Evolutionary conservation across 2,888 invertebrate species (phyloP).

Genomic region (Chaetogeoica ovagalla): DNA sequence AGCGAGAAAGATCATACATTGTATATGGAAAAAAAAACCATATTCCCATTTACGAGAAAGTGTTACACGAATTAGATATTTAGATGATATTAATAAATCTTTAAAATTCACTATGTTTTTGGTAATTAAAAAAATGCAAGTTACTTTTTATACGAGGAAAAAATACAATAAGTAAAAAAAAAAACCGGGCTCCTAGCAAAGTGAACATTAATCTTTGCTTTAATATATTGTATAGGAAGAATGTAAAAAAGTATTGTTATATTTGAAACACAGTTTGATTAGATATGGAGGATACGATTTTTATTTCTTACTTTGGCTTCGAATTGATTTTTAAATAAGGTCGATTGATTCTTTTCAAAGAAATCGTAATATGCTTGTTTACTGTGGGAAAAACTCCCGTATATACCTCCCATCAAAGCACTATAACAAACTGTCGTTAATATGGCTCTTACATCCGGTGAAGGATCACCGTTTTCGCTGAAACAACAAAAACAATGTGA

Average conservation of each 20-base stretch:
- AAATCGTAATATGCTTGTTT: constrained; percentile 45
- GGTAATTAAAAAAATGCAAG: too few species aligned
- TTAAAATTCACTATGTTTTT: too few species aligned
- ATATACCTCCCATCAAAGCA: constrained; percentile 22
- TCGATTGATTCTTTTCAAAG: constrained; percentile 41
- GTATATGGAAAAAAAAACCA: too few species aligned
- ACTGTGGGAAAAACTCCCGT: constrained; percentile 38
- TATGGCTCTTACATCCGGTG: constrained; percentile 31
- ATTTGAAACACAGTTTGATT: background rate
- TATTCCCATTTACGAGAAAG: too few species aligned
- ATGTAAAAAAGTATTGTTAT: background rate
- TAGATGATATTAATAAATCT: too few species aligned
- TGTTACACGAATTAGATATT: too few species aligned
- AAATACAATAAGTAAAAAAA: too few species aligned
- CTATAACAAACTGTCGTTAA: constrained; percentile 27
- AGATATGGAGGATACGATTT: background rate
- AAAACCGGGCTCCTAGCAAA: too few species aligned
- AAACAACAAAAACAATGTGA: background rate
- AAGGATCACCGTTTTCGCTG: constrained; percentile 38
- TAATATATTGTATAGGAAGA: too few species aligned
- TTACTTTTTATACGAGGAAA: too few species aligned
- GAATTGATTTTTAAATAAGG: constrained; percentile 40
- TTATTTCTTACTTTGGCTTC: constrained; percentile 29
- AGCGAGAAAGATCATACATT: too few species aligned
- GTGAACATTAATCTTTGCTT: too few species aligned